phyloP scores from a whole-genome alignment of 2,888 invertebrate genomes.

The Agrotis exclamationis region DNA sequence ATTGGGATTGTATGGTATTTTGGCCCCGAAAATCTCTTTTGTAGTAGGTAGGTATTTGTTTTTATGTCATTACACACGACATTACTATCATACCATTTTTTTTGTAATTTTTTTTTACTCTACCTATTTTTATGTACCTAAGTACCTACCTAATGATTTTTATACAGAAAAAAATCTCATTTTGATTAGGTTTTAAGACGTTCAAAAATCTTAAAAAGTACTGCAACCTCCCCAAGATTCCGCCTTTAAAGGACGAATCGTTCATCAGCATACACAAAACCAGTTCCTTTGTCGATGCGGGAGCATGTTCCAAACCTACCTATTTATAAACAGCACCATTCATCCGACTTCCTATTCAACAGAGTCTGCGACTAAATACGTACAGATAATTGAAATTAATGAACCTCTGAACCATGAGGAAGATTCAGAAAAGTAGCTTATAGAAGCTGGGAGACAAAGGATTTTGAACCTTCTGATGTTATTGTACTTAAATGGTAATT shows the following conservation, averaged over 20 bases:
- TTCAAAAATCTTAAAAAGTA: too few species aligned
- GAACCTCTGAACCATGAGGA: conserved; percentile 15
- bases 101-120: too few species aligned
- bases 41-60: too few species aligned
- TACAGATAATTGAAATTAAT: conserved; percentile 48
- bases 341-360: conserved; percentile 35
- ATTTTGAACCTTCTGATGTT: conserved; percentile 17
- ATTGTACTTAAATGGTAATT: not conserved
- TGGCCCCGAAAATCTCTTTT: not conserved
- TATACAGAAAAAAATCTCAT: too few species aligned
- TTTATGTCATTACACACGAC: too few species aligned
- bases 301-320: not conserved
- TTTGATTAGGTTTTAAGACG: too few species aligned
- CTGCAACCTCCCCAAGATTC: too few species aligned
- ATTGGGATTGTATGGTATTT: not conserved
- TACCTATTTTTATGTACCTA: too few species aligned
- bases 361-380: conserved; percentile 23
- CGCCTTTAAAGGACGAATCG: conserved; percentile 7
- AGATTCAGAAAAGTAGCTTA: conserved; percentile 31
- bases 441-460: conserved; percentile 31
- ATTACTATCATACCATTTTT: too few species aligned
- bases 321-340: conserved; percentile 21
- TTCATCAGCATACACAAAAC: conserved; percentile 45
- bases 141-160: too few species aligned
- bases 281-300: conserved; percentile 18